Base-by-base conservation (phyloP, 1,140 invertebrate genomes). In the Drosophila santomea region DNA sequence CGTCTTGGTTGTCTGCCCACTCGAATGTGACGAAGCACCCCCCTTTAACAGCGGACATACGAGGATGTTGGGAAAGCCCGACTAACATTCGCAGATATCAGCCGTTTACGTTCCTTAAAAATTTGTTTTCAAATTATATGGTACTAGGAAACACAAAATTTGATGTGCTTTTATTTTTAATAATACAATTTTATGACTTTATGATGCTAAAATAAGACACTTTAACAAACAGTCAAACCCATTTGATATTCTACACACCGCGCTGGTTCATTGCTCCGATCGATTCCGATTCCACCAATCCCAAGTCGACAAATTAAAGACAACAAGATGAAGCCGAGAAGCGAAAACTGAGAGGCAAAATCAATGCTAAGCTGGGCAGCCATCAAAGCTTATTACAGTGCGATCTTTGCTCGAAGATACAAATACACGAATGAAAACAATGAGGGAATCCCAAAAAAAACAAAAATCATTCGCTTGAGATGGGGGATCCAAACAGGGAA, bases 381-480 rank as follows among this genome's bases (percentile, higher is more conserved):
- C 74, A 77, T 86, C 83, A 79, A 80, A 85, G 81, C 80, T 52
- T 72, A 72, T 47, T 56, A 84, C 63, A 86, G 50, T 14, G 43
- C 56, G 62, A 60, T 64, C 55, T 64, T 35, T 12, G n/a, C 28
- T 50, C 23, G 51, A 25, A 72, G 44, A 47, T 41, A 76, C 72
- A 66, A 39, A 61, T 57, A 59, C 32, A 80, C 51, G 43, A 59
- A 36, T 43, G 20, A 25, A 25, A n/a, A 28, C 10, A 28, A 48
- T n/a, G n/a, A 48, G 73, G 51, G 35, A 54, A 32, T 8, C 14
- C 38, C 36, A 57, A 71, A 77, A 77, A 67, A 74, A 80, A 81
- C 64, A 51, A 66, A 63, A 57, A 61, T 55, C 78, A 74, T 74
- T 43, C 28, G 60, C 15, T 28, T 8, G 38, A n/a, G 51, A 11